phyloP scores from a whole-genome alignment of 1,140 invertebrate genomes.

The Drosophila eugracilis region DNA sequence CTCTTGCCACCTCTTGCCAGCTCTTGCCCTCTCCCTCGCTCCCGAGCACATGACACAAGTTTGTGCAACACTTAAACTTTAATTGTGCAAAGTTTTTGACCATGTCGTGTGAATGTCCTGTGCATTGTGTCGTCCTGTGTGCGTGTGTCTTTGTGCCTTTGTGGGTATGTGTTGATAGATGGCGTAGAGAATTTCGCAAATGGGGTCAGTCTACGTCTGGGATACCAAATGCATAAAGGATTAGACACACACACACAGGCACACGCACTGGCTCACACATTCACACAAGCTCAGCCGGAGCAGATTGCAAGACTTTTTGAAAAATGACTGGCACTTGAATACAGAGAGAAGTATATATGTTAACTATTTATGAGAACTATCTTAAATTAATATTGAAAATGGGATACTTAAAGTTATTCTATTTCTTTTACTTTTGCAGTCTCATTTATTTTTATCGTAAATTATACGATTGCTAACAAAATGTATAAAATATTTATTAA shows the following conservation, averaged over 20 bases:
- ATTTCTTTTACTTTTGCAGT: too few species aligned
- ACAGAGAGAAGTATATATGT: conserved; percentile 6
- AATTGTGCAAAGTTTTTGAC: conserved; percentile 80
- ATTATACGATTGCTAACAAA: too few species aligned
- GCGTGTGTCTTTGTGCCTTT: conserved; percentile 7
- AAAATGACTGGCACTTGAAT: conserved; percentile 39
- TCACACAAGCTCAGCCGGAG: conserved; percentile 16
- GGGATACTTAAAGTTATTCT: too few species aligned
- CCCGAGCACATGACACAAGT: conserved; percentile 64
- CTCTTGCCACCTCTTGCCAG: neutral
- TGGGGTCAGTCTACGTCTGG: conserved; percentile 74
- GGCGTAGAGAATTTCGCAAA: conserved; percentile 71
- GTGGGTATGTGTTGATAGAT: conserved; percentile 69
- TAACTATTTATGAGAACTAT: neutral
- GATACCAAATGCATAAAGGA: conserved; percentile 72
- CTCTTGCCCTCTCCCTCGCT: conserved; percentile 7
- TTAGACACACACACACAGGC: conserved; percentile 50
- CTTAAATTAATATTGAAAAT: neutral
- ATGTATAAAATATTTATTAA: too few species aligned
- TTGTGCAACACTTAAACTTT: conserved; percentile 82
- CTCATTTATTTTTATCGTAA: too few species aligned
- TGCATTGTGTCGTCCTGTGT: conserved; percentile 20
- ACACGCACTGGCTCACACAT: conserved; percentile 7
- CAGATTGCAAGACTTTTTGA: conserved; percentile 41
- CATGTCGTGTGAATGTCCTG: conserved; percentile 71